phyloP scores from a whole-genome alignment of 2,888 invertebrate genomes.

The Pristionchus mayeri region DNA sequence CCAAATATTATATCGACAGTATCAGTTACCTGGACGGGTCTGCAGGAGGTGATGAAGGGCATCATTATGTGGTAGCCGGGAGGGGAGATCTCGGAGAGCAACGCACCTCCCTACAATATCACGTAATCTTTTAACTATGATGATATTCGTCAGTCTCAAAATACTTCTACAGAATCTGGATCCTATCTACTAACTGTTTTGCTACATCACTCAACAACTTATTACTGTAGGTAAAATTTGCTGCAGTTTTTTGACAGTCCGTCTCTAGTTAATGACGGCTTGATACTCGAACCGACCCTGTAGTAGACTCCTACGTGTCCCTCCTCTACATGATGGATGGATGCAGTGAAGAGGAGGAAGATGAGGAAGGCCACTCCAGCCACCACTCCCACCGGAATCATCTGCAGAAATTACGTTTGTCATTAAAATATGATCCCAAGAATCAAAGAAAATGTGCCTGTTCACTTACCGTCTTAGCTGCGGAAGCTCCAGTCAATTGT shows the following conservation, averaged over 20 bases:
- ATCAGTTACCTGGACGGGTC: constrained; percentile 83
- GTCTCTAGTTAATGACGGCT: not conserved
- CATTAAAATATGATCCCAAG: not conserved
- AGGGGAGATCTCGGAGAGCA: constrained; percentile 86
- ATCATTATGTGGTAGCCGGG: constrained; percentile 93
- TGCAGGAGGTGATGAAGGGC: constrained; percentile 86
- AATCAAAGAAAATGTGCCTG: not conserved
- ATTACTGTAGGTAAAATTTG: too few species aligned
- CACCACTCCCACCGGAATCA: not conserved
- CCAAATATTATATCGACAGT: too few species aligned
- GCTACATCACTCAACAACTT: too few species aligned
- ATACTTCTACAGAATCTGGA: too few species aligned
- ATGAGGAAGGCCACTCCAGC: not conserved
- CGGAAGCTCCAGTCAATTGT: not conserved
- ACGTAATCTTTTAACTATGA: too few species aligned
- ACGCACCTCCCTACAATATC: constrained; percentile 91
- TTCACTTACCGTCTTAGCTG: not conserved
- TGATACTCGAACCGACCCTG: constrained; percentile 80
- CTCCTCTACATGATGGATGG: constrained; percentile 89
- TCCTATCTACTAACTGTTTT: too few species aligned
- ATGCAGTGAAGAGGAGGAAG: constrained; percentile 77
- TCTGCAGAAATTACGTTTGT: not conserved
- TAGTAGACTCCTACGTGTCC: constrained; percentile 92
- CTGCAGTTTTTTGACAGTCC: not conserved
- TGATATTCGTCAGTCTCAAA: too few species aligned